These are phyloP conservation scores for Magallana ariakensis DNA, from an alignment of 1,140 invertebrate genomes.

Conservation along the genomic window DNA sequence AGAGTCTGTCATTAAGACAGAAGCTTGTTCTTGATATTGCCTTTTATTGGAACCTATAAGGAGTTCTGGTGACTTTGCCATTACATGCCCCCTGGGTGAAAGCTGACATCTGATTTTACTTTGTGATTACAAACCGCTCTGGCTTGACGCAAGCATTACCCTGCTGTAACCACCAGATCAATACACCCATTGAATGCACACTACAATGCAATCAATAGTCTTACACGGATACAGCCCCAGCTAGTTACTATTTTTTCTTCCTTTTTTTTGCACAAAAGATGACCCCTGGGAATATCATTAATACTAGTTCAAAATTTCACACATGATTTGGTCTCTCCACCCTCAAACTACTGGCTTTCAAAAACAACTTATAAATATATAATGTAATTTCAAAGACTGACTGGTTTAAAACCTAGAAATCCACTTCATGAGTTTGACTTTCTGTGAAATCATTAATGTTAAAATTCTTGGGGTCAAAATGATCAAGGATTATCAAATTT, in stretches of 20 bases:
- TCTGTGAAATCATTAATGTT: too few species aligned
- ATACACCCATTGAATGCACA: not conserved
- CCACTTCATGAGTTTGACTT: too few species aligned
- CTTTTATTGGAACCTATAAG: constrained; percentile 15
- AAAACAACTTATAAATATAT: too few species aligned
- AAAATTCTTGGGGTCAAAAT: too few species aligned
- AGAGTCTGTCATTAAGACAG: not conserved
- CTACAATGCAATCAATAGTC: not conserved
- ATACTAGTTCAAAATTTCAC: not conserved
- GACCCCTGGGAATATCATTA: not conserved
- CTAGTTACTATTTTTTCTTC: too few species aligned
- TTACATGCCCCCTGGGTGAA: constrained; percentile 7
- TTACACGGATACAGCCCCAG: not conserved
- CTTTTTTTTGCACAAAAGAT: not conserved
- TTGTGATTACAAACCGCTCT: not conserved
- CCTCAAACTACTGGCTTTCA: not conserved
- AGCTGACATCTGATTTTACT: constrained; percentile 8
- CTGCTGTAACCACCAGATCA: not conserved
- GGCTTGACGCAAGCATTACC: constrained; percentile 9
- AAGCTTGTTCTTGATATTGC: not conserved
- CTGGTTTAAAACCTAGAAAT: too few species aligned
- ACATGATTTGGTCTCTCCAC: not conserved
- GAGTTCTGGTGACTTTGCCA: constrained; percentile 9
- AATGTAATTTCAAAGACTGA: too few species aligned
- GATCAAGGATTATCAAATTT: too few species aligned